Evolutionary conservation across 2,888 invertebrate genomes (phyloP), one percentile per base, ranked within the genome.

Genomic region (Plagodis pulveraria): DNA sequence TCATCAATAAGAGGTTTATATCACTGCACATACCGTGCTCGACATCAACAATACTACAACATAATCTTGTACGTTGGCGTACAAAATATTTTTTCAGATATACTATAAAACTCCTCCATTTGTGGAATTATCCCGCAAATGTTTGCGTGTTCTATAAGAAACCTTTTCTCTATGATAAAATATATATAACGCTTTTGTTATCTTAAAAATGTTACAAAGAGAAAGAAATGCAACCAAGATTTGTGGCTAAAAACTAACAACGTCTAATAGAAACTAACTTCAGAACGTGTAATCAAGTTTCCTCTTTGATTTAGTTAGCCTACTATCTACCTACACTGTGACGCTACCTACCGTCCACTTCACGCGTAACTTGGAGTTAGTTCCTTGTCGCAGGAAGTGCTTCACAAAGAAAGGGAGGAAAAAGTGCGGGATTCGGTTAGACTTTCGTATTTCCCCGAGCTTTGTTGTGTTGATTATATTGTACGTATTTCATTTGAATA

Each of bases 341-440:
- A 33, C 35, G 10, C 46, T 11, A 32, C 55, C 50, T 47, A 47
- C 46, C 47, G 59, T 59, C 55, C 55, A 59, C 59, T 59, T 40
- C 42, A 42, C 58, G 58, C 40, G 55, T 43, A 47, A 47, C 51
- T 45, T 41, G 40, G 40, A 54, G 43, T 55, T 55, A 59, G 59
- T 59, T 59, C 51, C 51, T 48, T 59, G 59, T 59, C 55, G 55
- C 55, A 43, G 54, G 59, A 55, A 59, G 59, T 51, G 51, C 59
- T 54, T 22, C 50, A 61, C 66, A 63, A 66, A 63, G 60, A 56
- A 62, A 53, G 56, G 35, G 50, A 50, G 58, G 59, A 58, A 66
- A 66, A 66, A 61, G 55, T 60, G 49, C 50, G 50, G 42, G 54
- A 61, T 58, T 63, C 61, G 51, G 58, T 56, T 61, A 63, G 61